These are phyloP conservation scores for Probosciger aterrimus DNA, from an alignment of 2,113 vertebrate species.

Conservation along the genomic window DNA sequence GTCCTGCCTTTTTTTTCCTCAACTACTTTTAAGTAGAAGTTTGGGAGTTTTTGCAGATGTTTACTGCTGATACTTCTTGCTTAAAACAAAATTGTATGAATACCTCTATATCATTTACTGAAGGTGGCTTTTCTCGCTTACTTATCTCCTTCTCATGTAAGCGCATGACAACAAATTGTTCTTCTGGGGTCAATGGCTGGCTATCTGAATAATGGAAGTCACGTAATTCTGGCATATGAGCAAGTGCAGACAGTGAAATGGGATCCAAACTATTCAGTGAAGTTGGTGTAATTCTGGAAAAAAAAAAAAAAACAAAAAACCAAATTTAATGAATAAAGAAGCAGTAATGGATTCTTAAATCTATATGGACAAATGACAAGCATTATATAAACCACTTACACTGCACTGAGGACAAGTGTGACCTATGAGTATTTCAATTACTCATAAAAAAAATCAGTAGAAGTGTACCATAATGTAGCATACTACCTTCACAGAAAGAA, in stretches of 20 bases:
- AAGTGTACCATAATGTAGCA: neutral
- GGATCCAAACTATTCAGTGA: neutral
- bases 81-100: neutral
- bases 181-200: constrained; percentile 77
- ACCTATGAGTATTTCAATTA: neutral
- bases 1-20: neutral
- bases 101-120: constrained; percentile 81
- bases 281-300: neutral
- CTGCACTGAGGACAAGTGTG: neutral
- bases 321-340: neutral
- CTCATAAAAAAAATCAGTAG: neutral
- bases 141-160: constrained; percentile 70
- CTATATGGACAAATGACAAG: neutral
- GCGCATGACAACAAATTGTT: constrained; percentile 82
- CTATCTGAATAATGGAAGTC: constrained; percentile 9
- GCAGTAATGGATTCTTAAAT: neutral
- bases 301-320: no score
- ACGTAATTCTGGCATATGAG: neutral
- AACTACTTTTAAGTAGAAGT: neutral
- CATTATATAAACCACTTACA: neutral
- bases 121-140: constrained; percentile 64
- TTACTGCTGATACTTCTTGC: neutral
- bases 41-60: neutral
- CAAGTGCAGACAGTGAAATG: neutral
- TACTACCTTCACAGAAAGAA: neutral